These are phyloP conservation scores for Emmelina monodactyla DNA, from an alignment of 2,888 invertebrate genomes.

Conservation along the genomic window DNA sequence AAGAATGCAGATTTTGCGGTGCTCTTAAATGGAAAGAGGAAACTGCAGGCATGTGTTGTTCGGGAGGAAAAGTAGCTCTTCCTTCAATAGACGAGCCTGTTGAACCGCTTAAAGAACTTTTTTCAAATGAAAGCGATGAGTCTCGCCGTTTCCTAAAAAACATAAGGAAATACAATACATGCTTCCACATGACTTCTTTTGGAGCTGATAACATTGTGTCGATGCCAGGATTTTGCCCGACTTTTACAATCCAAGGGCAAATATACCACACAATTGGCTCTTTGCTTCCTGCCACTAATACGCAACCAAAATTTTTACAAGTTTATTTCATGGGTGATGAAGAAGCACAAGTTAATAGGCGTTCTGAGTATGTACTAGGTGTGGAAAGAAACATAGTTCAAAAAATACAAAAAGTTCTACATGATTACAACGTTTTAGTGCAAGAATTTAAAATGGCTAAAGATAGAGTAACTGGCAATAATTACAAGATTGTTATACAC, in stretches of 20 bases:
- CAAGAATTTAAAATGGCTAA: slow-evolving; percentile 12
- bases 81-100: slow-evolving; percentile 15
- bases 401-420: slow-evolving; percentile 19
- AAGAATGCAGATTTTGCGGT: slow-evolving; percentile 14
- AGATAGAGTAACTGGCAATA: slow-evolving; percentile 8
- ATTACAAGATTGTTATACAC: no score
- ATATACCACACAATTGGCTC: slow-evolving; percentile 15
- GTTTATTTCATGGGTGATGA: slow-evolving; percentile 11
- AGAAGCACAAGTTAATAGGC: slow-evolving; percentile 8
- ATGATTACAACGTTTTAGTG: slow-evolving; percentile 18
- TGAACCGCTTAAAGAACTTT: slow-evolving; percentile 15
- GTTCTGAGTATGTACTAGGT: slow-evolving; percentile 11
- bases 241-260: slow-evolving; percentile 15
- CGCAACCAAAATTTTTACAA: slow-evolving; percentile 12
- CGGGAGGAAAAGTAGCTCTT: slow-evolving; percentile 8
- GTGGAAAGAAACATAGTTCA: slow-evolving; percentile 14
- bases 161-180: slow-evolving; percentile 13
- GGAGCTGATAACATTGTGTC: not conserved
- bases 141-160: slow-evolving; percentile 15
- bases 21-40: slow-evolving; percentile 19
- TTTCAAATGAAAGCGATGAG: slow-evolving; percentile 12
- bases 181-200: not conserved
- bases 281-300: slow-evolving; percentile 9
- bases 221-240: slow-evolving; percentile 4
- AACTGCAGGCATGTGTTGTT: slow-evolving; percentile 14